Percentiles rank a stretch among this genome's conserved stretches.
phyloP scores from a whole-genome alignment of 2,113 vertebrate species.

The Tenebrosternarchus preto region DNA sequence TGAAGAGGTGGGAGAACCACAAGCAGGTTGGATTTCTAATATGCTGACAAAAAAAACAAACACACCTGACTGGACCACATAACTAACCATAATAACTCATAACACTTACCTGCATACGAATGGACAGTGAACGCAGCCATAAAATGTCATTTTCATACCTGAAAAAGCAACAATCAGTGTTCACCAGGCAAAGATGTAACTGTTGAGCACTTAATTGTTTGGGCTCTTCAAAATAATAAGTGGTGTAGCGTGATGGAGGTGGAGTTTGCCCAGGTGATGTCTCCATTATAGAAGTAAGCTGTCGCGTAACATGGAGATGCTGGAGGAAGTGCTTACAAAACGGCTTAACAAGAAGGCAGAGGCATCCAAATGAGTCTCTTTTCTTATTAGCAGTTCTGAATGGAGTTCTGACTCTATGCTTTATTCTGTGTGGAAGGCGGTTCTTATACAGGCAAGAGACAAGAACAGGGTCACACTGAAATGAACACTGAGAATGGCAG shows the following conservation, averaged over 20 bases:
- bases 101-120: background rate
- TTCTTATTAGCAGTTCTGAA: background rate
- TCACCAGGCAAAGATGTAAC: background rate
- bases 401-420: background rate
- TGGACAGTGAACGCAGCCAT: background rate
- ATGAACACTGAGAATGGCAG: background rate
- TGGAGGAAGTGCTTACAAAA: background rate
- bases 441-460: slow-evolving; percentile 17
- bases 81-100: slow-evolving; percentile 1
- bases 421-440: background rate
- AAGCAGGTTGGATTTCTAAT: slow-evolving; percentile 3
- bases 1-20: slow-evolving; percentile 17
- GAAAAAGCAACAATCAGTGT: slow-evolving; percentile 27
- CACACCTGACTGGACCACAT: background rate
- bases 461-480: background rate
- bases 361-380: background rate
- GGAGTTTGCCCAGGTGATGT: slow-evolving; percentile 26
- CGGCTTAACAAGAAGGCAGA: slow-evolving; percentile 12
- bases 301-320: slow-evolving; percentile 19
- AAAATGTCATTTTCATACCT: background rate
- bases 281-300: slow-evolving; percentile 20
- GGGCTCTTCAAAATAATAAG: slow-evolving; percentile 15
- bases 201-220: slow-evolving; percentile 12
- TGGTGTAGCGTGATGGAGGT: background rate
- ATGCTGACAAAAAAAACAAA: slow-evolving; percentile 25